Base-by-base conservation (phyloP, 2,797 vertebrate genomes). In the Tachyglossus aculeatus region DNA sequence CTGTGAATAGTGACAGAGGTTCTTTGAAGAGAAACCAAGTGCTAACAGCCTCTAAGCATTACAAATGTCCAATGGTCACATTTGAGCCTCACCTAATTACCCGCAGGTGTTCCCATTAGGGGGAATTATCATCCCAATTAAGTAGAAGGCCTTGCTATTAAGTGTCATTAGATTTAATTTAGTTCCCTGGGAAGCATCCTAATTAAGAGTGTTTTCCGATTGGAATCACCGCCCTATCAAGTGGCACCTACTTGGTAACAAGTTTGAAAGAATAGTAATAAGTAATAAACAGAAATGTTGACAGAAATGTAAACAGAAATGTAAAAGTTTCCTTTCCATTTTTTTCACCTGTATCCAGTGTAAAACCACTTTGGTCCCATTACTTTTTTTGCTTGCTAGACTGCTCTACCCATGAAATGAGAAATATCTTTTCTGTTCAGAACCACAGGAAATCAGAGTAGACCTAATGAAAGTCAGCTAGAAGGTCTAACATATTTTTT, bases 91-190 rank as follows among this genome's bases (percentile, higher is more conserved):
- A 60, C 81, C 80, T 89, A 89, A 88, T 90, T 84, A 90, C 78
- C 69, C 84, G 73, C 85, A 86, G 88, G 88, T 88, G 85, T 84
- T 71, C 79, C 83, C 88, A 83, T 87, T 90, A 88, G 86, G 71
- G 75, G 83, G 61, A 89, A 91, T 91, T 90, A 85, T 77, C 80
- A 82, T 81, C 83, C 84, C 84, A 89, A 85, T 89, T 91, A 91
- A 88, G 81, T 78, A 74, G 70, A 80, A 88, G 76, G 79, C 77
- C 77, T 68, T 86, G 81, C 89, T 77, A 89, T 77, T 88, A 66
- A 63, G 83, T 85, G 62, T 86, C 73, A 87, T 90, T 86, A 86
- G 78, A 80, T 87, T 91, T 91, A 91, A 92, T 90, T 93, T 88
- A 90, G 74, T 90, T 89, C 77, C 88, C 85, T 78, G 85, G 85